Conservation (phyloP, 2,888 invertebrate genomes). For the Diaprepes abbreviatus region DNA sequence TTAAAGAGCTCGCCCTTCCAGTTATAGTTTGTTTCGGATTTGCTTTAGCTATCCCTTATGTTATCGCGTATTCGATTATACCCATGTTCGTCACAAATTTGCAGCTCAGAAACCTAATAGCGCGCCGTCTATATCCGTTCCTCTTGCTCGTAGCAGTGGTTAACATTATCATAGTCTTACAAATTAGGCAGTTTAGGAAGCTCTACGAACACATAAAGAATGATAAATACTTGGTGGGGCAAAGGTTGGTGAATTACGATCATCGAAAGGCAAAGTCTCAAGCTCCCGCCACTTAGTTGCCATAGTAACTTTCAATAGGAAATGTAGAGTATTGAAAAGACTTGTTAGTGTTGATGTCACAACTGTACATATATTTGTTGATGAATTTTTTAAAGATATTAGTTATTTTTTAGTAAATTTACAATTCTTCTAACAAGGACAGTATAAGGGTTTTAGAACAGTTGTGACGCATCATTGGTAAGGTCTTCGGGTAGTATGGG, state of each 20-base stretch:
- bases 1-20: slow-evolving; percentile 89
- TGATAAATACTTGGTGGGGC: slow-evolving; percentile 98
- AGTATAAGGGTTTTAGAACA: too few relatives aligned
- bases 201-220: slow-evolving; percentile 99
- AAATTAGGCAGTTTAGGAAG: slow-evolving; percentile 93
- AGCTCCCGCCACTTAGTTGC: slow-evolving; percentile 40
- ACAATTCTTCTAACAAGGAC: too few relatives aligned
- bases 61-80: slow-evolving; percentile 83
- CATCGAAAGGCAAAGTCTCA: slow-evolving; percentile 77
- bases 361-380: too few relatives aligned
- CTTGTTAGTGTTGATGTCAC: slow-evolving; percentile 2
- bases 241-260: slow-evolving; percentile 97
- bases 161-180: slow-evolving; percentile 81
- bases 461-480: background rate
- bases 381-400: too few relatives aligned
- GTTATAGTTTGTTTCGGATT: slow-evolving; percentile 91
- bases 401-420: too few relatives aligned
- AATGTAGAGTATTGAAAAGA: background rate
- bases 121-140: slow-evolving; percentile 91
- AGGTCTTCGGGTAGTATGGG: too few relatives aligned
- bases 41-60: slow-evolving; percentile 94
- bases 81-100: slow-evolving; percentile 77
- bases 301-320: background rate
- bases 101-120: slow-evolving; percentile 81
- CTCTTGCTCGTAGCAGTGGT: slow-evolving; percentile 81